Evolutionary conservation across 2,797 vertebrate species (phyloP).

Genomic region (Pseudocheirus occidentalis): DNA sequence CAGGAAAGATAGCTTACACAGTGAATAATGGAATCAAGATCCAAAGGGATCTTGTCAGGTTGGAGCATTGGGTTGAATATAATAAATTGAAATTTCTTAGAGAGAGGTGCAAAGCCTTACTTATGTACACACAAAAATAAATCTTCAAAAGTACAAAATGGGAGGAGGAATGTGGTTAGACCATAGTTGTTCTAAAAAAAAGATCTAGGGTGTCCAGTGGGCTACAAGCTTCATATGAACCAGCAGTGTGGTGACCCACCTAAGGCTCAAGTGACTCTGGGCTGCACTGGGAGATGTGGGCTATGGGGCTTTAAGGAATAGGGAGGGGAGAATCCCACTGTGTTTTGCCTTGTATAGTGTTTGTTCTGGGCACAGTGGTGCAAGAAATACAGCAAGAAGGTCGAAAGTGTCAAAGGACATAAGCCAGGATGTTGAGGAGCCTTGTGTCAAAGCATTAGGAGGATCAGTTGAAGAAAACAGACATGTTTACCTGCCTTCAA

Average conservation of each 20-base stretch:
- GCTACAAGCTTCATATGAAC: neutral
- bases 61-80: neutral
- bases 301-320: neutral
- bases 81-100: neutral
- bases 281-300: neutral
- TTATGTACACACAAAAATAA: neutral
- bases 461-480: neutral
- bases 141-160: neutral
- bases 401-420: neutral
- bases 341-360: neutral
- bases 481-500: neutral
- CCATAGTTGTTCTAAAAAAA: neutral
- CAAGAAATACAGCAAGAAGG: neutral
- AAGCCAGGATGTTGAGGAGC: neutral
- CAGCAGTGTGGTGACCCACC: too few relatives aligned
- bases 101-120: neutral
- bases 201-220: neutral
- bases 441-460: neutral
- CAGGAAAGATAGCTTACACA: neutral
- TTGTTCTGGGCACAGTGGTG: neutral
- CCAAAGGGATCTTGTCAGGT: neutral
- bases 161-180: neutral
- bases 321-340: neutral
- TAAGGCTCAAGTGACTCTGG: neutral
- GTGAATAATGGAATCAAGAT: neutral